Percentiles rank a stretch among this genome's conserved stretches.
These are phyloP conservation scores for Sebastes oblongus DNA, from an alignment of 2,797 vertebrate species.

Conservation along the genomic window DNA sequence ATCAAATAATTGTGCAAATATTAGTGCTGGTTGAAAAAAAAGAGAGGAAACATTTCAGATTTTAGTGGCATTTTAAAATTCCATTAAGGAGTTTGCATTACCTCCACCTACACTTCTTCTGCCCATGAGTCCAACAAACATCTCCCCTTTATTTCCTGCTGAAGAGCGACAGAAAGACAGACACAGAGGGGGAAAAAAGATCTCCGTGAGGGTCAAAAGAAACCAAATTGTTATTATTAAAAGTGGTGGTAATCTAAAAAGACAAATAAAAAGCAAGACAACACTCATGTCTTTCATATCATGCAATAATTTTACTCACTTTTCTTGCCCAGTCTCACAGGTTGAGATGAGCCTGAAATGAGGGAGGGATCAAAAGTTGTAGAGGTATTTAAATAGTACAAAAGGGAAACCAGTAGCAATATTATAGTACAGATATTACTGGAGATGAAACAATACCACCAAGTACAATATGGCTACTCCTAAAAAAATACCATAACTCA, in stretches of 20 bases:
- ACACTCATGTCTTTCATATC: not conserved
- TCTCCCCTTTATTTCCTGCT: constrained; percentile 76
- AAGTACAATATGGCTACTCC: not conserved
- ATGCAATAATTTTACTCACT: constrained; percentile 61
- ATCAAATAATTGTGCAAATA: not conserved
- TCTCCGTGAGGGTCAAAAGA: not conserved
- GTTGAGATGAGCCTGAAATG: constrained; percentile 58
- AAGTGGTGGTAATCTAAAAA: not conserved
- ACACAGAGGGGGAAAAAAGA: too few species aligned
- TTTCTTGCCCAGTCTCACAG: constrained; percentile 71
- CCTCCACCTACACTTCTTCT: constrained; percentile 75
- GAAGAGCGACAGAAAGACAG: not conserved
- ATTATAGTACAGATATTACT: not conserved
- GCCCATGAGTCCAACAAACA: constrained; percentile 79
- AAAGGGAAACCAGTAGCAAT: not conserved
- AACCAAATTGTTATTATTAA: not conserved
- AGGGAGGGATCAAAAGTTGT: not conserved
- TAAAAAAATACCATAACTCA: not conserved
- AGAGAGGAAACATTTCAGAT: not conserved
- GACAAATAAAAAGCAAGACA: not conserved
- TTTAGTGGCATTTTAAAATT: not conserved
- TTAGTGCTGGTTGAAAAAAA: not conserved
- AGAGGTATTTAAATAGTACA: not conserved
- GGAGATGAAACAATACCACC: fast-evolving
- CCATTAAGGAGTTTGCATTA: constrained; percentile 23